Conservation (phyloP, 2,888 invertebrate genomes). For the Penaeus monodon region DNA sequence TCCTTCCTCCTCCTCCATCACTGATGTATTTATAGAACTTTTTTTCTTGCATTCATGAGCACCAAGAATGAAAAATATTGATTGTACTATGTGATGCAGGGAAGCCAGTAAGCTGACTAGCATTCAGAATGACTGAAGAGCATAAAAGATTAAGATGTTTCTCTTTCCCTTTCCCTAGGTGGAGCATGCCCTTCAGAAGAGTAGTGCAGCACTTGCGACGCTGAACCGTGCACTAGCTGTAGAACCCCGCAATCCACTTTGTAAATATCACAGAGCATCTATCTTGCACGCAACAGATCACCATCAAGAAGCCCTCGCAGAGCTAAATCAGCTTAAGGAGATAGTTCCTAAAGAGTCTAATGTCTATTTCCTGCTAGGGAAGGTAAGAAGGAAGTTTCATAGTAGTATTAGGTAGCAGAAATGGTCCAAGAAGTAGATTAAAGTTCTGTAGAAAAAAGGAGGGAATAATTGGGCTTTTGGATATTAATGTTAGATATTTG, state of each 20-base stretch:
- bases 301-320: constrained; percentile 88
- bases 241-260: constrained; percentile 91
- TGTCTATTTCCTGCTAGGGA: constrained; percentile 97
- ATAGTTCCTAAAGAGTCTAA: constrained; percentile 94
- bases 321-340: constrained; percentile 92
- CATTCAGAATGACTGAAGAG: no score
- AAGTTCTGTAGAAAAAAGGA: no score
- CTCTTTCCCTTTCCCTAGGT: no score
- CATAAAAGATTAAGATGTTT: no score
- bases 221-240: constrained; percentile 87
- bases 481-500: no score
- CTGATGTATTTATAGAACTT: not conserved
- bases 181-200: constrained; percentile 90
- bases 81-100: no score
- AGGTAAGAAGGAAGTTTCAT: constrained; percentile 73
- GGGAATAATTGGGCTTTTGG: no score
- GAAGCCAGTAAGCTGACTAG: no score
- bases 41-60: not conserved
- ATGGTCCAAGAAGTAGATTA: no score
- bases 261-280: constrained; percentile 96
- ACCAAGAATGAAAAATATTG: no score
- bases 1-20: not conserved
- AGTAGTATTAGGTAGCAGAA: no score
- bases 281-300: constrained; percentile 90
- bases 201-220: constrained; percentile 88